These are phyloP conservation scores for Nephrotoma guestfalica DNA, from an alignment of 2,888 invertebrate genomes.

Conservation along the genomic window DNA sequence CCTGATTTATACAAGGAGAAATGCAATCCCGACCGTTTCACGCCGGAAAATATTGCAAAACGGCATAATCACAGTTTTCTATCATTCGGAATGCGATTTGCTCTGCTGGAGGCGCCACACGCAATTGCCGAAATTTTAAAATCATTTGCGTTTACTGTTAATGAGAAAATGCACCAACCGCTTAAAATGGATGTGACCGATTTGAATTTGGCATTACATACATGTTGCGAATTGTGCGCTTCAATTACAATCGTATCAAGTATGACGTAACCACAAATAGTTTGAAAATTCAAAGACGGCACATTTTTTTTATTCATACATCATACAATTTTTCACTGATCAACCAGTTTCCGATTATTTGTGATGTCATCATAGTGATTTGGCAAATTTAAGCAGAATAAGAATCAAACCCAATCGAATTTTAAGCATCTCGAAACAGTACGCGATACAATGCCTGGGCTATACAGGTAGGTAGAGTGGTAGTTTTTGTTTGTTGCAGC, in stretches of 20 bases:
- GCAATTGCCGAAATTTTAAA: slow-evolving; percentile 19
- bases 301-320: not conserved
- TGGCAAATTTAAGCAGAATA: not conserved
- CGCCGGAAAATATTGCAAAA: slow-evolving; percentile 14
- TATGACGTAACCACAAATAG: not conserved
- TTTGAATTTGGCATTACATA: not conserved
- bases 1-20: slow-evolving; percentile 22
- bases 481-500: slow-evolving; percentile 9
- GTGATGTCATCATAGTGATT: not conserved
- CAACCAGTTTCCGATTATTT: not conserved
- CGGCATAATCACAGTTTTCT: slow-evolving; percentile 22
- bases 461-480: slow-evolving; percentile 9
- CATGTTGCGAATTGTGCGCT: too few relatives aligned
- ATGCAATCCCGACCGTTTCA: slow-evolving; percentile 27
- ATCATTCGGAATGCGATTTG: slow-evolving; percentile 27
- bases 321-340: not conserved
- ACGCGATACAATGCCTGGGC: slow-evolving; percentile 11
- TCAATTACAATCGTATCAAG: not conserved
- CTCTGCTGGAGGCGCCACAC: slow-evolving; percentile 24
- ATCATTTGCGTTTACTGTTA: not conserved
- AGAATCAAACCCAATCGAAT: not conserved
- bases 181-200: not conserved
- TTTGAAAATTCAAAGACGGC: not conserved
- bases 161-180: not conserved
- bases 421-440: slow-evolving; percentile 11